Conservation (phyloP, 2,888 invertebrate species). For the Mycalesis mineus region DNA sequence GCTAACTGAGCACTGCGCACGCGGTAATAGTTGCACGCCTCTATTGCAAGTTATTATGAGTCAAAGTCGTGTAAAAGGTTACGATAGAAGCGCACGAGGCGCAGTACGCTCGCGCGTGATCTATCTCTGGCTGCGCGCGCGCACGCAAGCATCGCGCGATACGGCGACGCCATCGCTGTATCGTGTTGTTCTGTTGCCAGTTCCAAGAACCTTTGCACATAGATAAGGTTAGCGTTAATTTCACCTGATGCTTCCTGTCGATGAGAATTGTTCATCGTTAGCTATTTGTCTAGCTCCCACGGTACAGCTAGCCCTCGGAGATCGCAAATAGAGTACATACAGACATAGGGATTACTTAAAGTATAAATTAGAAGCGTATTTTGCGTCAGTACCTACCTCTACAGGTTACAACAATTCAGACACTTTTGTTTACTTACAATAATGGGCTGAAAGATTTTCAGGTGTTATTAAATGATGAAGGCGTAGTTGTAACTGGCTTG, state of each 20-base stretch:
- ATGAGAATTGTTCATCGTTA: too few species aligned
- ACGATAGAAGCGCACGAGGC: not conserved
- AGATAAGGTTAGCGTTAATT: not conserved
- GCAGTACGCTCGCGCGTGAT: conserved; percentile 22
- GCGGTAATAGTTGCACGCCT: not conserved
- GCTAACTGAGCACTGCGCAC: not conserved
- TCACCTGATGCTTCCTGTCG: not conserved
- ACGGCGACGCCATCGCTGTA: conserved; percentile 21
- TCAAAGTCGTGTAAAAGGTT: not conserved
- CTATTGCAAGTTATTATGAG: conserved; percentile 7
- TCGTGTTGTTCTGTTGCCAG: conserved; percentile 13
- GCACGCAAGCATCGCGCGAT: conserved; percentile 26
- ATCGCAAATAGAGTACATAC: too few species aligned
- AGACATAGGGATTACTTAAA: too few species aligned
- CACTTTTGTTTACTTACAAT: too few species aligned
- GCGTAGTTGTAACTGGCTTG: too few species aligned
- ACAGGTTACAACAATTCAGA: too few species aligned
- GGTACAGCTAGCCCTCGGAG: too few species aligned
- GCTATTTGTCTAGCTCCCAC: too few species aligned
- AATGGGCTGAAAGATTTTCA: too few species aligned
- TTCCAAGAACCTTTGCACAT: conserved; percentile 15
- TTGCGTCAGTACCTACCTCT: too few species aligned
- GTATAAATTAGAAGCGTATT: too few species aligned
- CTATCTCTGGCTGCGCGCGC: conserved; percentile 22
- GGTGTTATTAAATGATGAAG: too few species aligned